Evolutionary conservation across 2,888 invertebrate genomes (phyloP).

Genomic region (Metalampra italica): DNA sequence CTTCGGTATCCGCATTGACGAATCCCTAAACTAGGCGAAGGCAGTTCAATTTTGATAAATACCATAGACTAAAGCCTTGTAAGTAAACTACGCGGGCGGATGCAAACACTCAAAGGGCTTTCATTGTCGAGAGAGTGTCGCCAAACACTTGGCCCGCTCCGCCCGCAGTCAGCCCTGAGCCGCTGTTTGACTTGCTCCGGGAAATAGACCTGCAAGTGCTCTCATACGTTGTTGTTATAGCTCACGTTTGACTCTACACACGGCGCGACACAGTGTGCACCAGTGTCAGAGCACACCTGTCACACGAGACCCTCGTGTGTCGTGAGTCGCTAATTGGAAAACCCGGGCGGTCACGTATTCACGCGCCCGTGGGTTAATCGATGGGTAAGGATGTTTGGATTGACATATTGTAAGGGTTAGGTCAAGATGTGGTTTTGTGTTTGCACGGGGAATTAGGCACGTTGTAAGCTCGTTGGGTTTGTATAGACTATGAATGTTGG

Average conservation of each 20-base stretch:
- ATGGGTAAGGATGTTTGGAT: slow-evolving; percentile 41
- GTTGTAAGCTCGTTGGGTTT: not conserved
- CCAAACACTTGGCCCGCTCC: slow-evolving; percentile 44
- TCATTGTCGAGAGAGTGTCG: slow-evolving; percentile 48
- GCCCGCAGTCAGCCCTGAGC: slow-evolving; percentile 38
- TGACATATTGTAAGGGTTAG: slow-evolving; percentile 33
- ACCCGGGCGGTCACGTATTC: not conserved
- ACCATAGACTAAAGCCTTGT: not conserved
- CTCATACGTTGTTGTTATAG: slow-evolving; percentile 28
- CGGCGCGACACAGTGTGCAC: slow-evolving; percentile 20
- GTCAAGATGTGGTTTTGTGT: slow-evolving; percentile 23
- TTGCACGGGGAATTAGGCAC: slow-evolving; percentile 1
- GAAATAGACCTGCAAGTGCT: slow-evolving; percentile 50
- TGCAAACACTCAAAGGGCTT: slow-evolving; percentile 8
- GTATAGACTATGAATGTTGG: not conserved
- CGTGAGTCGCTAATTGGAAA: not conserved
- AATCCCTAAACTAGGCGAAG: too few species aligned
- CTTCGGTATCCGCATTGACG: too few species aligned
- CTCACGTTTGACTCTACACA: slow-evolving; percentile 19
- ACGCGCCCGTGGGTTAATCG: slow-evolving; percentile 8
- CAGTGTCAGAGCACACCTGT: slow-evolving; percentile 1
- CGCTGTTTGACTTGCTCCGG: slow-evolving; percentile 49
- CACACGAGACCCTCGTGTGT: not conserved
- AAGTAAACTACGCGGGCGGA: slow-evolving; percentile 6
- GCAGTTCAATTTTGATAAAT: slow-evolving; percentile 7